Base-by-base conservation (phyloP, 2,797 vertebrate genomes). In the Gambusia yucatana region DNA sequence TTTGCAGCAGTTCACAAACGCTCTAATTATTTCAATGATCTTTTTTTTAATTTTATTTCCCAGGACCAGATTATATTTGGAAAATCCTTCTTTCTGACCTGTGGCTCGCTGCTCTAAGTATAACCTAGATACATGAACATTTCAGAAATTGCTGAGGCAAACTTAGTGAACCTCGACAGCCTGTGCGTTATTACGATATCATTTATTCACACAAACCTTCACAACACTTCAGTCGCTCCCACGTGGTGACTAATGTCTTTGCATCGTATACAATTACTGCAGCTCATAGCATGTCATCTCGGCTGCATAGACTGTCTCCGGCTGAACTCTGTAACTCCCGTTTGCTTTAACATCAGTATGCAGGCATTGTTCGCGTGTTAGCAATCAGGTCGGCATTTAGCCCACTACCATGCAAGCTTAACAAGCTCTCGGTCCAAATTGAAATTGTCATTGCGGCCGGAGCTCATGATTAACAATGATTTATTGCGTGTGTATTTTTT, bases 401-500 rank as follows among this genome's bases (percentile, higher is more conserved):
- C 47, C 57, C 8, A 72, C 25, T n/a, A 70, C 41, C 25, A 28
- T 44, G 33, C 63, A 59, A 33, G 67, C 43, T 72, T 22, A 79
- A 71, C 43, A 3, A 82, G 65, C 22, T 75, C 59, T 28, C 43
- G n/a, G 47, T 76, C 20, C 52, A 76, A 87, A 73, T 39, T 75
- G 30, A 74, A 83, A 80, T 70, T 82, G 63, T 69, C 13, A 22
- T 6, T 72, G 74, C 65, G 59, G 79, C 55, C 63, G n/a, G 55
- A 76, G 43, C 44, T 76, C 46, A 39, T 71, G 43, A 79, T 44
- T 74, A 82, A 67, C 48, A 33, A 44, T 67, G 61, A 61, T 47
- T 67, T 59, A 0, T 76, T 75, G 59, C 50, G 36, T 71, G 50
- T 69, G 71, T 25, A 44, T 73, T 25, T 17, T 47, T 22, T 22